Base-by-base conservation (phyloP, 2,888 invertebrate genomes). In the Drosophila siamana region DNA sequence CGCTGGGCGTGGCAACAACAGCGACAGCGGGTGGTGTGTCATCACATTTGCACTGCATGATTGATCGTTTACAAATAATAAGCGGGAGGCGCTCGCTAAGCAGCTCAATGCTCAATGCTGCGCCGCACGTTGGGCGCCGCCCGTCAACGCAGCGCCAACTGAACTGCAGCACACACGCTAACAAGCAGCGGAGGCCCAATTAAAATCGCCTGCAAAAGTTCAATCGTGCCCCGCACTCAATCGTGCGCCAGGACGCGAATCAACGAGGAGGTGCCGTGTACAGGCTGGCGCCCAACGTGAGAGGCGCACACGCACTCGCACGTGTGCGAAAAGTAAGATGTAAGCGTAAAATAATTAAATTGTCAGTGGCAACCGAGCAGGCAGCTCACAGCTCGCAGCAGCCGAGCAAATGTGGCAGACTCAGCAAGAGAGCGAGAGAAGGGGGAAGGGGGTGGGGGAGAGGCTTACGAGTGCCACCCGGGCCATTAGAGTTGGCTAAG, bases 31-130 rank as follows among this genome's bases (percentile, higher is more conserved):
- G 51, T 22, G 43, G 15, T 69, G 70, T 52, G 54, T 57, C 69
- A 69, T 55, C 77, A 57, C 83, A 80, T 81, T 86, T 78, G 69
- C 82, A 70, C 79, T 85, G 85, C 72, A 87, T 81, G 81, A 81
- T 87, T 78, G 85, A 81, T 81, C 81, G 81, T 72, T 81, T 72
- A 81, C 82, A 87, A 81, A 87, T 87, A 81, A 74, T 85, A 81
- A 74, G 81, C 68, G 51, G 46, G 43, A 24, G 41, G 38, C 52
- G 44, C 52, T 33, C 33, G 33, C 57, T 60, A 67, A 67, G 52
- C 81, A 65, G 66, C 64, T 73, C 59, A 62, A 55, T 38, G 57
- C 28, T 36, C 41, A 13, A 19, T 33, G 6, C 9, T 28, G 2
- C 28, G 47, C 33, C 69, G 28, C 69, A 59, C 59, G 51, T 52